These are phyloP conservation scores for Calameuta idolon DNA, from an alignment of 2,888 invertebrate genomes.

Conservation along the genomic window DNA sequence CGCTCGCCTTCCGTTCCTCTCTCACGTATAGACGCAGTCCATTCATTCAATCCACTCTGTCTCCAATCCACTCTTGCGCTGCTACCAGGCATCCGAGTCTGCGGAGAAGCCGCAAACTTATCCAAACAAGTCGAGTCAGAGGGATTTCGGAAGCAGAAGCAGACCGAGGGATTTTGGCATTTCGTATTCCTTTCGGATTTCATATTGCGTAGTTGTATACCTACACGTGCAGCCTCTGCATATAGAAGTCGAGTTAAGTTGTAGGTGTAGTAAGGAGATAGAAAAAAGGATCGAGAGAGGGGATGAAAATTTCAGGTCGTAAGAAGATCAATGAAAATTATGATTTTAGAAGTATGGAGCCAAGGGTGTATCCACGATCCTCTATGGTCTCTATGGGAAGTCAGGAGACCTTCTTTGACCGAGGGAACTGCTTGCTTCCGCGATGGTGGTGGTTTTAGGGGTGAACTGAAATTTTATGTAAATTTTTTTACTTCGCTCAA, in stretches of 20 bases:
- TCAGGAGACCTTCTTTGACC: neutral
- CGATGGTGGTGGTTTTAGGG: neutral
- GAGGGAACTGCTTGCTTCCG: neutral
- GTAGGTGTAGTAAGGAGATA: neutral
- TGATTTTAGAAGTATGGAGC: neutral
- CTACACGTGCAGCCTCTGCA: neutral
- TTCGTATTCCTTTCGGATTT: neutral
- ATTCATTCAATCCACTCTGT: slow-evolving; percentile 24
- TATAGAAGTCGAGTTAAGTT: neutral
- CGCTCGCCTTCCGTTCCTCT: slow-evolving; percentile 15
- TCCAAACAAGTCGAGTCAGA: slow-evolving; percentile 43
- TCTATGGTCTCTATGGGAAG: neutral
- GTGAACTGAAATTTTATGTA: neutral
- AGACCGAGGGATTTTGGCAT: slow-evolving; percentile 38
- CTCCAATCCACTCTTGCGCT: slow-evolving; percentile 20
- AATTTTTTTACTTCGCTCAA: slow-evolving; percentile 3
- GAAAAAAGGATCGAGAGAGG: neutral
- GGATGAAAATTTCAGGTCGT: neutral
- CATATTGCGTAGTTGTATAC: neutral
- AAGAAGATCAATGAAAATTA: neutral
- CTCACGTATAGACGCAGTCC: slow-evolving; percentile 7
- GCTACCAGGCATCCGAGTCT: neutral
- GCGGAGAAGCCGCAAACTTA: slow-evolving; percentile 35
- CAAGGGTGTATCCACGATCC: neutral
- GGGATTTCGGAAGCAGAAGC: slow-evolving; percentile 22